Evolutionary conservation across 2,797 vertebrate genomes (phyloP).

Genomic region (Leptodactylus fallax): DNA sequence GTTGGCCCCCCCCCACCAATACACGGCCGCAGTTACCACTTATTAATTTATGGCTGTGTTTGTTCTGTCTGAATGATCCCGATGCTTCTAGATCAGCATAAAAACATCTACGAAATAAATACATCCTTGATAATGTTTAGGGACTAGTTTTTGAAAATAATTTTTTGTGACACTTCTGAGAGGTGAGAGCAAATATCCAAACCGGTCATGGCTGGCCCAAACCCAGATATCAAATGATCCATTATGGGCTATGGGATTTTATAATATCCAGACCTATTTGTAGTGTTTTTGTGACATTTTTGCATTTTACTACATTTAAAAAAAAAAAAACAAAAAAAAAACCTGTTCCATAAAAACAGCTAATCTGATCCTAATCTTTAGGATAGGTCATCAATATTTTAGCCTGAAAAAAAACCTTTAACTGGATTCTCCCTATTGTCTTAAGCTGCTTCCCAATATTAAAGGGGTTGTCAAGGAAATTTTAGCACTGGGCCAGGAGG

Average conservation of each 20-base stretch:
- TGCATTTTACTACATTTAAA: no score
- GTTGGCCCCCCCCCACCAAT: background rate
- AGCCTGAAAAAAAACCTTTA: no score
- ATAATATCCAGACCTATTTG: background rate
- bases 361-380: no score
- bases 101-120: background rate
- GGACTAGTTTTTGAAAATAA: background rate
- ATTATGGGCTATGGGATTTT: background rate
- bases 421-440: no score
- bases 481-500: no score
- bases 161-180: background rate
- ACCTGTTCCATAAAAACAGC: no score
- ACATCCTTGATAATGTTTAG: background rate
- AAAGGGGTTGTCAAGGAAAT: no score
- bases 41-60: slow-evolving; percentile 4
- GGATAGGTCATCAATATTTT: no score
- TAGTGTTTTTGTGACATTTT: background rate
- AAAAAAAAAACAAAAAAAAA: no score
- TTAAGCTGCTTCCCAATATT: no score
- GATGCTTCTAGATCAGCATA: background rate
- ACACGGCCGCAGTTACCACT: background rate
- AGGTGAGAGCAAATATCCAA: background rate
- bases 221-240: background rate
- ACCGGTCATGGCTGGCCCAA: background rate
- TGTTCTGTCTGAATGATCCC: background rate